These are phyloP conservation scores for Trachymyrmex septentrionalis DNA, from an alignment of 1,140 invertebrate genomes.

Conservation along the genomic window DNA sequence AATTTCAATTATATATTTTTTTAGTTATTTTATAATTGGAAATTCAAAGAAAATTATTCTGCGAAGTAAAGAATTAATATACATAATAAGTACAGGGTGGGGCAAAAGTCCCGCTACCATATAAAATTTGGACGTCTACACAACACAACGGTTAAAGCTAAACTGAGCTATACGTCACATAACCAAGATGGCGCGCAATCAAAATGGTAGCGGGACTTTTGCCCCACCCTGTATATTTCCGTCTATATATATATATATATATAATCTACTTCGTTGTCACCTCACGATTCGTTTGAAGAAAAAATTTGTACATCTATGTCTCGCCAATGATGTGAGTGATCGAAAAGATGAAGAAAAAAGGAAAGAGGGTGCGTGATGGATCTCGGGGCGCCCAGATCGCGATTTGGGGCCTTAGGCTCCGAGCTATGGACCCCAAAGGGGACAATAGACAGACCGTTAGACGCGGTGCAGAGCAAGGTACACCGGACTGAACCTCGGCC, in stretches of 20 bases:
- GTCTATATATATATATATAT: too few species aligned
- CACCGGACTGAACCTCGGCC: constrained; percentile 61
- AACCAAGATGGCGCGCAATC: too few species aligned
- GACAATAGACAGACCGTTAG: constrained; percentile 74
- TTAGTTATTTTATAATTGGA: neutral
- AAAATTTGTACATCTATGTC: neutral
- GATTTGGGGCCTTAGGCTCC: constrained; percentile 43
- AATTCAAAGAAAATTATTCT: neutral
- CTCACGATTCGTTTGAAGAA: neutral
- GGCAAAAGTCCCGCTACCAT: too few species aligned
- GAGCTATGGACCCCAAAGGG: constrained; percentile 9
- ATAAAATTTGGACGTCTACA: too few species aligned
- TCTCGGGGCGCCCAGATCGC: constrained; percentile 56
- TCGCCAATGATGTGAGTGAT: constrained; percentile 40
- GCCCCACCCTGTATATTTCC: too few species aligned
- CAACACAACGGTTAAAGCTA: too few species aligned
- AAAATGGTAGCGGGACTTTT: too few species aligned
- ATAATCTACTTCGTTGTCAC: neutral
- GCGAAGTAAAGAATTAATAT: neutral
- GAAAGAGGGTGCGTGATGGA: constrained; percentile 15
- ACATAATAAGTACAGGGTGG: too few species aligned
- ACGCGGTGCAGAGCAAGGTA: constrained; percentile 57
- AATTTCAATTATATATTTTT: neutral
- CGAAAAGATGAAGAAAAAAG: neutral
- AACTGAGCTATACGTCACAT: too few species aligned